Percentiles rank a stretch among this genome's conserved stretches.
Evolutionary conservation across 2,797 vertebrate species (phyloP).

Genomic region (Mus caroli): DNA sequence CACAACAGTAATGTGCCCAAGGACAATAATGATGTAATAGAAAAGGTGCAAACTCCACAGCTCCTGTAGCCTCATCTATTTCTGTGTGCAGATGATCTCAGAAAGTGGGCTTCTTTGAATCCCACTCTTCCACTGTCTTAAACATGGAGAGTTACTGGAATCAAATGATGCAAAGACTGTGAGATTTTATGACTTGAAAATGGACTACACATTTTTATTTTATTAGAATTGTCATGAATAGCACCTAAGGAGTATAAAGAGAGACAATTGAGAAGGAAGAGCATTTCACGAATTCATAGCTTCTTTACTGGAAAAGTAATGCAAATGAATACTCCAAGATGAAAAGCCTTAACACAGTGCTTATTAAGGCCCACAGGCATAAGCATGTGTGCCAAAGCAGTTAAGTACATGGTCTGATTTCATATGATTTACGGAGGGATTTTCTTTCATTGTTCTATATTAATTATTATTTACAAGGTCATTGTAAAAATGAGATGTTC

Average conservation of each 20-base stretch:
- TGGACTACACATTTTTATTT: background rate
- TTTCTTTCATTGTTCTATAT: conserved; percentile 82
- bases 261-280: background rate
- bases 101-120: conserved; percentile 23
- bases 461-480: conserved; percentile 88
- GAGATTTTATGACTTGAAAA: conserved; percentile 51
- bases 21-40: background rate
- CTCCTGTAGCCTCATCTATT: background rate
- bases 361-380: background rate
- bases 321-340: conserved; percentile 14
- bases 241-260: background rate
- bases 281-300: background rate
- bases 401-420: conserved; percentile 61
- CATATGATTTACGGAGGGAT: conserved; percentile 82
- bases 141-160: background rate
- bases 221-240: conserved; percentile 3
- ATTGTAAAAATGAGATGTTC: conserved; percentile 85
- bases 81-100: background rate
- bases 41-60: background rate
- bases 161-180: background rate
- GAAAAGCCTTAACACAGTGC: background rate
- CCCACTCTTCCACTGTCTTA: conserved; percentile 21
- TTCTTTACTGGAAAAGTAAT: conserved; percentile 32
- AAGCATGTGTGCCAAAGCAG: background rate
- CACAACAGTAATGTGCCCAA: background rate